Percentiles rank a stretch among this genome's conserved stretches.
Evolutionary conservation across 2,888 invertebrate genomes (phyloP).

Genomic region (Philaethria dido): DNA sequence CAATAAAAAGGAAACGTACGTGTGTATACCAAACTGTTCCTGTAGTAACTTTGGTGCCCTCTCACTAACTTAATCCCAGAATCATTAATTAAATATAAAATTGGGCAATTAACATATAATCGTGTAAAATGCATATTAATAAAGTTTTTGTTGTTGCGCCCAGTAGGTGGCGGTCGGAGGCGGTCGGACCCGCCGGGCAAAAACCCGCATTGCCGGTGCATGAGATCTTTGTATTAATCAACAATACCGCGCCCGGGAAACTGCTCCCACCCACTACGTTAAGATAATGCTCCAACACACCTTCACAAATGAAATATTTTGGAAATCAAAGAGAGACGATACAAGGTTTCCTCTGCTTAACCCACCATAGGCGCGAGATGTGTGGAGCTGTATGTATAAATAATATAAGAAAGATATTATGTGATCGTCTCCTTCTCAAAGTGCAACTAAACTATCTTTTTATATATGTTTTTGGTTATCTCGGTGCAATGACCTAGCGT

Average conservation of each 20-base stretch:
- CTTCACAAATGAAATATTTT: no score
- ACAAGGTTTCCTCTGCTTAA: no score
- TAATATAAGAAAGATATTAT: no score
- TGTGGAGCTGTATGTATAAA: no score
- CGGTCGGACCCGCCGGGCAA: conserved; percentile 26
- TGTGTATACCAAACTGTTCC: not conserved
- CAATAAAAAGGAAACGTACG: no score
- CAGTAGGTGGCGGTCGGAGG: conserved; percentile 19
- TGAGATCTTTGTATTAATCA: conserved; percentile 45
- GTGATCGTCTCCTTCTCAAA: no score
- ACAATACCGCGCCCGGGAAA: conserved; percentile 38
- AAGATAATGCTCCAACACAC: not conserved
- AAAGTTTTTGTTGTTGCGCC: conserved; percentile 11
- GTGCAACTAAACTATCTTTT: no score
- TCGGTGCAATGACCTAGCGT: no score
- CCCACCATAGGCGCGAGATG: no score
- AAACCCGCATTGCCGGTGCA: conserved; percentile 38
- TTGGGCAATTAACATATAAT: conserved; percentile 16
- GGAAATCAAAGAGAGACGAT: no score
- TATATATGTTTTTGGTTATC: no score
- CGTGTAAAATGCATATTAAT: conserved; percentile 27
- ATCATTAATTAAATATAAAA: not conserved
- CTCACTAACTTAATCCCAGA: not conserved
- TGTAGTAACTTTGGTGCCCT: not conserved
- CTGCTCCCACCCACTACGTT: conserved; percentile 22